Base-by-base conservation (phyloP, 2,113 vertebrate genomes). In the Numenius arquata region DNA sequence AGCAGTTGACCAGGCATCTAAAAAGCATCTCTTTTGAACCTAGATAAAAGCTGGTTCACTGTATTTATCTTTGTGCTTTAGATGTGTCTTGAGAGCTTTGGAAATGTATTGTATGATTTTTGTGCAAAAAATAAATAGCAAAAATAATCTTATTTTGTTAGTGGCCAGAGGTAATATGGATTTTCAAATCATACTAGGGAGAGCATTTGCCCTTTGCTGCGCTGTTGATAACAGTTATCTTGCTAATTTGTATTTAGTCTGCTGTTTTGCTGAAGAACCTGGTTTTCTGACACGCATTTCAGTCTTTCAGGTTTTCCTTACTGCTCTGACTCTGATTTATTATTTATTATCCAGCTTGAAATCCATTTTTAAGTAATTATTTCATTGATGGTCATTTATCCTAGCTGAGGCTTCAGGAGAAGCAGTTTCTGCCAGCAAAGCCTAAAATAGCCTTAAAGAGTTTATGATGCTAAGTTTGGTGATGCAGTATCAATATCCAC, bases 401-500 rank as follows among this genome's bases (percentile, higher is more conserved):
- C 20, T 48, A 63, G 21, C 43, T 50, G 45, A 58, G 75, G 25
- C 15, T 84, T 85, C 66, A 55, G 59, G 70, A 92, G 48, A 74
- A 89, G 79, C 8, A 41, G 26, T 76, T 96, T 94, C 78, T 71
- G 38, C 41, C 79, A 85, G 41, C 25, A 83, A 52, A 75, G 66
- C 70, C 79, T n/a, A 45, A 93, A 92, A 66, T 17, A 90, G 41
- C 43, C 36, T 55, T 75, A 5, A 41, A 77, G 67, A 20, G 50
- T 80, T 85, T 1, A 6, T 63, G 77, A 34, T 81, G 47, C 95
- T 94, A 78, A 61, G 72, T 67, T 92, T 97, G 96, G 96, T 75
- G 88, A 95, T 95, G 82, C 89, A 32, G 78, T 58, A 88, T 97
- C 53, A 2, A 65, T 82, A 94, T 59, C 93, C 90, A 88, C 95